These are phyloP conservation scores for zebrafish (Danio rerio) DNA, from an alignment of 2,113 vertebrate genomes.

Conservation along the genomic window GRCz12tu NC_133194.1:11289001-11289500, in stretches of 20 bases:
- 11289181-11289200: no score
- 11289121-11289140: no score
- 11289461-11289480: slow-evolving; percentile 9
- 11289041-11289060: no score
- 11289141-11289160: no score
- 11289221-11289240: neutral
- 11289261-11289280: neutral
- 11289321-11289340: neutral
- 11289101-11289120: no score
- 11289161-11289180: no score
- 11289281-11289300: neutral
- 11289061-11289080: no score
- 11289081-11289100: no score
- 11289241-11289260: neutral
- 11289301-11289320: no score
- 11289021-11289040: no score
- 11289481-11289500: slow-evolving; percentile 19
- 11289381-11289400: neutral
- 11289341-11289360: neutral
- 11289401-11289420: slow-evolving; percentile 2
- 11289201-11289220: no score
- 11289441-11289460: neutral
- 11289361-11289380: neutral
- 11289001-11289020: no score
- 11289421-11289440: neutral